These are phyloP conservation scores for Anolis sagrei DNA, from an alignment of 2,113 vertebrate genomes.

Conservation along the genomic window DNA sequence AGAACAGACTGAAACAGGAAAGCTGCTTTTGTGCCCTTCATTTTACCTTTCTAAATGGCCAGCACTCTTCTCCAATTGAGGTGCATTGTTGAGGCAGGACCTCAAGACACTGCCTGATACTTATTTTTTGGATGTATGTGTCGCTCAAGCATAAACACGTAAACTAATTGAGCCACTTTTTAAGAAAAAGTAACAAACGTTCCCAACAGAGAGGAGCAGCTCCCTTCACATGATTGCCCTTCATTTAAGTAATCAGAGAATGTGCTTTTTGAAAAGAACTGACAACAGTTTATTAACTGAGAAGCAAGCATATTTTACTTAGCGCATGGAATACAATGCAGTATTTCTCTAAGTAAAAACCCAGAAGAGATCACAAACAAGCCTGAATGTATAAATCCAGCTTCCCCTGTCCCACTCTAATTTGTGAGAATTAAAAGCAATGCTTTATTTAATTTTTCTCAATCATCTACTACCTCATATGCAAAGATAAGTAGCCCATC, in stretches of 20 bases:
- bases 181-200: not conserved
- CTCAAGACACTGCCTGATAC: not conserved
- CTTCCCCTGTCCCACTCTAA: not conserved
- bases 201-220: slow-evolving; percentile 26
- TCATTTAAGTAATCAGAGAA: not conserved
- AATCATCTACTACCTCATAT: not conserved
- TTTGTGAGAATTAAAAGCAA: slow-evolving; percentile 28
- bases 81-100: slow-evolving; percentile 33
- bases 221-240: not conserved
- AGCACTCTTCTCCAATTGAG: not conserved
- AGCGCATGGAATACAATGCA: not conserved
- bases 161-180: slow-evolving; percentile 26
- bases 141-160: not conserved
- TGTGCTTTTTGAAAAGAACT: slow-evolving; percentile 10
- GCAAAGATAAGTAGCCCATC: not conserved
- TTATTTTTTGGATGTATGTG: not conserved
- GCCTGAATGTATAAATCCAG: not conserved
- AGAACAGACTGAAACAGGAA: not conserved
- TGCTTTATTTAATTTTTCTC: not conserved
- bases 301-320: not conserved
- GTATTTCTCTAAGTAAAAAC: not conserved
- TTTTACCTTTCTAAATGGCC: not conserved
- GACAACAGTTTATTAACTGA: slow-evolving; percentile 12
- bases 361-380: slow-evolving; percentile 14
- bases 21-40: not conserved